Evolutionary conservation across 2,888 invertebrate species (phyloP).

Genomic region (Eupithecia exiguata): DNA sequence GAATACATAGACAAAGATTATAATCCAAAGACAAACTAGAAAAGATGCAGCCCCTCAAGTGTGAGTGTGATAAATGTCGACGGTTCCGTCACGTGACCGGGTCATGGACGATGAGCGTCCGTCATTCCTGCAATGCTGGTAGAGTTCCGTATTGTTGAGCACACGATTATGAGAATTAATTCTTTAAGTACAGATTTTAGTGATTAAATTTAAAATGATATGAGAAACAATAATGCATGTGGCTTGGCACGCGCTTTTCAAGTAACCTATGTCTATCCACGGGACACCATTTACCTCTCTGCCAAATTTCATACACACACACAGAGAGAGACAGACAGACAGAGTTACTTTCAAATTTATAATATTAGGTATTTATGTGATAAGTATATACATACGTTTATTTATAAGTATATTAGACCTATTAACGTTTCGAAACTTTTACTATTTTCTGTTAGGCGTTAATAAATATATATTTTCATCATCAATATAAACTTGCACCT

Average conservation of each 20-base stretch:
- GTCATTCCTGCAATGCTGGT: constrained; percentile 48
- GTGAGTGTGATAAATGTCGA: constrained; percentile 32
- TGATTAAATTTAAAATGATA: background rate
- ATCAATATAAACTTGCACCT: background rate
- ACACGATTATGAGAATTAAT: background rate
- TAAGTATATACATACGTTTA: too few relatives aligned
- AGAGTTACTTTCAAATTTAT: too few relatives aligned
- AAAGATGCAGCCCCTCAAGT: constrained; percentile 5
- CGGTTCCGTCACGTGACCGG: constrained; percentile 75
- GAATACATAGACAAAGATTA: background rate
- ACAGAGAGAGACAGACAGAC: too few relatives aligned
- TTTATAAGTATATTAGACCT: too few relatives aligned
- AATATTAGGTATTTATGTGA: too few relatives aligned
- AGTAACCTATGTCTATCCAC: too few relatives aligned
- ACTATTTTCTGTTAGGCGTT: background rate
- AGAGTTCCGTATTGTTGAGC: constrained; percentile 21
- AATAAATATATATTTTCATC: background rate
- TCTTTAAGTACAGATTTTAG: background rate
- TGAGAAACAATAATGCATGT: background rate
- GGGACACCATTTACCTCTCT: too few relatives aligned
- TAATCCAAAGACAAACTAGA: constrained; percentile 8
- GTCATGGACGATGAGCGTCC: constrained; percentile 60
- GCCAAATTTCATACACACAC: too few relatives aligned
- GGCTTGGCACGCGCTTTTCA: too few relatives aligned
- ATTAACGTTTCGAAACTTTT: background rate